Base-by-base conservation (phyloP, 2,113 vertebrate genomes). In the Pelmatolapia mariae region DNA sequence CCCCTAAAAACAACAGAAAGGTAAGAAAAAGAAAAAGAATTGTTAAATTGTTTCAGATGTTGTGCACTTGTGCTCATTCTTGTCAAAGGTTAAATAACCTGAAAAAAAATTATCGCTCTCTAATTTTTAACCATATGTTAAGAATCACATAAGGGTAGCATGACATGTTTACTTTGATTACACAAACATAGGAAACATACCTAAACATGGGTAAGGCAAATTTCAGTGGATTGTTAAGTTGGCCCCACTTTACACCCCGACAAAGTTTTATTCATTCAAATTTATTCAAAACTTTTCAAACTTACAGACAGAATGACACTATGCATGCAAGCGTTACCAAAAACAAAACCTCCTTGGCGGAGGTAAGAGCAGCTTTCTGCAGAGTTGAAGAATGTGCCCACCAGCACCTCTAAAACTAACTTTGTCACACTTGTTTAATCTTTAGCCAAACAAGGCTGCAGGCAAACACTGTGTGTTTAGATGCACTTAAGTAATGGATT, bases 1-100 rank as follows among this genome's bases (percentile, higher is more conserved):
- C 93, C 92, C 98, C 98, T 99, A 81, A 11, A 85, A 91, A 89
- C 38, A 54, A 22, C 24, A 82, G 50, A 43, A 80, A 88, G 3
- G 15, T 47, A 16, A 26, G 16, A 29, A 73, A 29, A 22, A 86
- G 4, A 61, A 47, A 11, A 7, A 43, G 4, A 8, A 78, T 45
- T 73, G 1, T 31, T 50, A 8, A n/a, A 50, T 38, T 78, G 16
- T 50, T 78, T 78, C 16, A 1, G 43, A 50, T 47, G 2, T 76
- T 47, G 15, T 47, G 24, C 1, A 50, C 24, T 76, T 12, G 43
- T 45, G 8, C 13, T 19, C 31, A 12, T n/a, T 43, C 8, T 5
- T 73, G n/a, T 2, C n/a, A 24, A 45, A 10, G 38, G 5, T n/a
- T 7, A 52, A 38, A 78, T 6, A 19, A 12, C 36, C 4, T 18